Conservation (phyloP, 2,888 invertebrate genomes). For the Enchytraeus crypticus region DNA sequence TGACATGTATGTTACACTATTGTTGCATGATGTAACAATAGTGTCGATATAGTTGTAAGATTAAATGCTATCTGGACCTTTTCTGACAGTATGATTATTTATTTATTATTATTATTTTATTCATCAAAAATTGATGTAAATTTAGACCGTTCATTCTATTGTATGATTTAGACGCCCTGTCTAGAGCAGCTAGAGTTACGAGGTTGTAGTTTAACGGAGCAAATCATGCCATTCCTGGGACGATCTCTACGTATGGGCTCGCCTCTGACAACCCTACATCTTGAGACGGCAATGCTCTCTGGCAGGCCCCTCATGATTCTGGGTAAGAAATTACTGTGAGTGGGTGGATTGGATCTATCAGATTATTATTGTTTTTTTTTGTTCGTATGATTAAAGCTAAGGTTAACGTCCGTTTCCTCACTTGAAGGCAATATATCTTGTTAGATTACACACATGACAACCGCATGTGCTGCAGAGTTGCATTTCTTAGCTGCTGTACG, state of each 20-base stretch:
- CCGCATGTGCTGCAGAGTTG: background rate
- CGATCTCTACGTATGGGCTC: conserved; percentile 49
- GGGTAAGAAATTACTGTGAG: conserved; percentile 49
- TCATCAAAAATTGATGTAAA: too few species aligned
- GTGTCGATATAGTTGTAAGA: too few species aligned
- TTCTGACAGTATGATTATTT: too few species aligned
- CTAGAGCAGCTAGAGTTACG: background rate
- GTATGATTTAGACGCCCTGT: background rate
- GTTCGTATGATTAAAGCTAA: too few species aligned
- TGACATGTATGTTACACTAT: too few species aligned
- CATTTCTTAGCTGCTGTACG: too few species aligned
- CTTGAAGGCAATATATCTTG: too few species aligned
- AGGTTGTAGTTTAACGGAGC: background rate
- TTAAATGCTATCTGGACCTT: too few species aligned
- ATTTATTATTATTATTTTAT: too few species aligned
- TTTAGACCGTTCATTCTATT: background rate
- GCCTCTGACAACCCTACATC: conserved; percentile 63
- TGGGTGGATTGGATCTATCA: too few species aligned
- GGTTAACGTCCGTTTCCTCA: too few species aligned
- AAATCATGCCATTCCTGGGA: background rate
- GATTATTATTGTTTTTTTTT: background rate
- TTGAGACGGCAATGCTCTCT: conserved; percentile 67
- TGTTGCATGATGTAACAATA: too few species aligned
- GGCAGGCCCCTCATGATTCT: conserved; percentile 69
- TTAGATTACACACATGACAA: background rate